Base-by-base conservation (phyloP, 1,140 invertebrate genomes). In the Papilio glaucus region DNA sequence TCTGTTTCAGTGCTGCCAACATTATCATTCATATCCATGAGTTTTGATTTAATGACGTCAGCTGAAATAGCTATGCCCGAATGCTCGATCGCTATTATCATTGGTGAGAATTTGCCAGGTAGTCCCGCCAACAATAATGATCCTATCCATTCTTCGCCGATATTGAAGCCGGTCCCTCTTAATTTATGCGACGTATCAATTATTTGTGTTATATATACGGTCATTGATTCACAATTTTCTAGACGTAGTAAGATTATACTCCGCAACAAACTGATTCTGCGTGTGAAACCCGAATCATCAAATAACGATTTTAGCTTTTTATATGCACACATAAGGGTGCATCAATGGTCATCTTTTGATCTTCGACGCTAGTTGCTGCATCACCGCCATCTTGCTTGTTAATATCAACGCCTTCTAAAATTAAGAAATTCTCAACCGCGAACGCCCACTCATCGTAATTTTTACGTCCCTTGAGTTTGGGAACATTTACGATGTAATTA, bases 31-130 rank as follows among this genome's bases (percentile, higher is more conserved):
- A 62, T 1, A 37, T 62, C 61, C 29, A 62, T 4, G 1, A 62
- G n/a, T n/a, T 62, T 62, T 1, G 57, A 37, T 62, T 62, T 62
- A 37, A 62, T 62, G 33, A 13, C 60, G 60, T 62, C 60, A 0
- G 60, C 60, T 2, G 29, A 37, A 37, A 62, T 62, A 1, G 9
- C 0, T 15, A 62, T 62, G 3, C 29, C 60, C 2, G 29, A 62
- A n/a, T 62, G 60, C 37, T 62, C 60, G 0, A 62, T 62, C 18
- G 60, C 60, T 29, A 62, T 62, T 21, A 62, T 62, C 26, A 62
- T 62, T 12, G 29, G 60, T n/a, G 26, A 33, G 15, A n/a, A 62
- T 38, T 62, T 62, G 2, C 37, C 60, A 1, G 60, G 0, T 37
- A 62, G 37, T 62, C 33, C 60, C 0, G 60, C 60, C 37, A 62